phyloP scores from a whole-genome alignment of 2,888 invertebrate species.

The Panopea generosa region DNA sequence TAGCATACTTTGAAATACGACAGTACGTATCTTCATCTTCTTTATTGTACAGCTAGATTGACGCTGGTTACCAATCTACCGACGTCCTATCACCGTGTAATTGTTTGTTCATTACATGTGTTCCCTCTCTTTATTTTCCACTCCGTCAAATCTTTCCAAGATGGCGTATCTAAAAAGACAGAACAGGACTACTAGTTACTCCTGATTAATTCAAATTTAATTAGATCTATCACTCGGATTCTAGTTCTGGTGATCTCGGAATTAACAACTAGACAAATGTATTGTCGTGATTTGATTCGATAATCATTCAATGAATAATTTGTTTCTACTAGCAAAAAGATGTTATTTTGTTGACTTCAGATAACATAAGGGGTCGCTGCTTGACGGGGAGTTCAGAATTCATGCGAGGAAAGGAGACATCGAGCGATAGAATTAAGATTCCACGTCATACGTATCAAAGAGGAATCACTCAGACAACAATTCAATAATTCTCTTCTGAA shows the following conservation, averaged over 20 bases:
- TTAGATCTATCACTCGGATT: slow-evolving; percentile 43
- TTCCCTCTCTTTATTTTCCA: too few species aligned
- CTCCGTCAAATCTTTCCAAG: too few species aligned
- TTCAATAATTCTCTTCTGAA: slow-evolving; percentile 24
- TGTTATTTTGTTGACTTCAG: slow-evolving; percentile 44
- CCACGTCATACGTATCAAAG: slow-evolving; percentile 44
- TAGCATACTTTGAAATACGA: too few species aligned
- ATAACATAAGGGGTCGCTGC: slow-evolving; percentile 18
- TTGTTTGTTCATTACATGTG: too few species aligned
- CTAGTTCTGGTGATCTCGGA: slow-evolving; percentile 17
- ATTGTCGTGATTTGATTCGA: slow-evolving; percentile 51
- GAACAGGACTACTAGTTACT: background rate
- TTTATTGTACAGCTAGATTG: too few species aligned
- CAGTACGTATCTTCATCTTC: too few species aligned
- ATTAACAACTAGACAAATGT: slow-evolving; percentile 39
- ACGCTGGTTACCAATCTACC: too few species aligned
- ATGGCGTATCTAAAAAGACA: too few species aligned
- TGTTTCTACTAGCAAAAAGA: slow-evolving; percentile 31
- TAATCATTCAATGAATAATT: slow-evolving; percentile 59
- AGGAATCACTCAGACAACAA: slow-evolving; percentile 21
- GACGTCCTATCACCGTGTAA: too few species aligned
- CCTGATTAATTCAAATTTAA: slow-evolving; percentile 54
- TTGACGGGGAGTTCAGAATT: slow-evolving; percentile 33
- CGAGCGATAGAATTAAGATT: slow-evolving; percentile 55
- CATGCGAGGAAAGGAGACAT: slow-evolving; percentile 17